Evolutionary conservation across 2,113 vertebrate species (phyloP).

Genomic region (Festucalex cinctus): DNA sequence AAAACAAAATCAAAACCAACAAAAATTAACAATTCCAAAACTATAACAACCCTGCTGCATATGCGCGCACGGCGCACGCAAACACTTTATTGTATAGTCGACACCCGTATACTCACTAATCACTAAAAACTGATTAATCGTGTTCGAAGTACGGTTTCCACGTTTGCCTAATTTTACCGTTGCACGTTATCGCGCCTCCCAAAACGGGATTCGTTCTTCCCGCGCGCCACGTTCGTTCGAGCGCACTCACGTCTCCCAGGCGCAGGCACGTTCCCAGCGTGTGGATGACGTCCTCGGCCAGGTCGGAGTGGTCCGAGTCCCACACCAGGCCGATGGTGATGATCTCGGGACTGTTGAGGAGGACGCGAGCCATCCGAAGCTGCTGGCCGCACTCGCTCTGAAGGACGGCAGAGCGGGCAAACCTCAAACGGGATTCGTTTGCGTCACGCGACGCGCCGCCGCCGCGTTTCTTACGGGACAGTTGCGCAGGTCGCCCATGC

Average conservation of each 20-base stretch:
- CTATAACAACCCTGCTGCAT: no score
- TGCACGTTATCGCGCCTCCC: no score
- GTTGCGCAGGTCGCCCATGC: constrained; percentile 96
- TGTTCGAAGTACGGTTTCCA: no score
- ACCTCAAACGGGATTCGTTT: background rate
- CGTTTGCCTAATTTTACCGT: no score
- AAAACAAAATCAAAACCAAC: no score
- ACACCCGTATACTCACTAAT: background rate
- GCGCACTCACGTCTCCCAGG: constrained; percentile 86
- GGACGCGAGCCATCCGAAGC: constrained; percentile 90
- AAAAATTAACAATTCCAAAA: no score
- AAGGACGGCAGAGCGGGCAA: constrained; percentile 28
- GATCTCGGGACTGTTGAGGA: constrained; percentile 98
- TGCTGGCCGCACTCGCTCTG: constrained; percentile 98
- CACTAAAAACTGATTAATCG: background rate
- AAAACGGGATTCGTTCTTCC: no score
- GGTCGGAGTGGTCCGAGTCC: constrained; percentile 96
- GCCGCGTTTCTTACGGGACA: constrained; percentile 84
- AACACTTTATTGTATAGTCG: background rate
- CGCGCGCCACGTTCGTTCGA: no score
- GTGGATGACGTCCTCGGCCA: constrained; percentile 98
- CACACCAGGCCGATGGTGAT: constrained; percentile 97
- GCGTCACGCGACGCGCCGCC: no score
- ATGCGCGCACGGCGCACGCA: no score
- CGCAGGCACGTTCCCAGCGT: constrained; percentile 97